A percentile compares a stretch with the other conserved stretches of the same genome.
Evolutionary conservation across 2,797 vertebrate genomes (phyloP).

Genomic region (Halcyon smyrnensis): DNA sequence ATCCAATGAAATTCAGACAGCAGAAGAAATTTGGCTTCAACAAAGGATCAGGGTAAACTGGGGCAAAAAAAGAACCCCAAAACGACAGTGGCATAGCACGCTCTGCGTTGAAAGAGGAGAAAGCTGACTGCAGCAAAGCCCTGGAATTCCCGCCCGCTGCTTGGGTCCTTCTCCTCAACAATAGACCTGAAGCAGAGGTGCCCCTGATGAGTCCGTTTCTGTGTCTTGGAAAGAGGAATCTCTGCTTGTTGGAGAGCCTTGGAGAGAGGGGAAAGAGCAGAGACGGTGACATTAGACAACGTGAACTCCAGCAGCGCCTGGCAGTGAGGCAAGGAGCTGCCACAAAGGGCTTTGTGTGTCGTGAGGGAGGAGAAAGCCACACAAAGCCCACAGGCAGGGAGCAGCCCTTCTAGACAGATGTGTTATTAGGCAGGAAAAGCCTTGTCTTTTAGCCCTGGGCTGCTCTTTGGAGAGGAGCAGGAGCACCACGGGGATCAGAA

Average conservation of each 20-base stretch:
- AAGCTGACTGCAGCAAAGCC: background rate
- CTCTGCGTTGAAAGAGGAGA: background rate
- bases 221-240: constrained; percentile 88
- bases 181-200: constrained; percentile 87
- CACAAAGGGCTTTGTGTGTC: constrained; percentile 45
- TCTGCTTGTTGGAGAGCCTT: constrained; percentile 82
- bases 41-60: background rate
- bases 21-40: constrained; percentile 17
- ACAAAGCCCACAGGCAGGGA: constrained; percentile 43
- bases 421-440: constrained; percentile 25
- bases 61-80: background rate
- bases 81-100: background rate
- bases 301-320: background rate
- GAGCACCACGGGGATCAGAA: background rate
- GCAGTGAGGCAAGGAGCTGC: constrained; percentile 35
- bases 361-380: constrained; percentile 61
- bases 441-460: constrained; percentile 42
- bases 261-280: constrained; percentile 69
- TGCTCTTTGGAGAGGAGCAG: background rate
- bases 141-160: background rate
- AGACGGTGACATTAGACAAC: background rate
- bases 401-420: background rate
- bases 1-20: constrained; percentile 1
- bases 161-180: constrained; percentile 71
- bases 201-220: constrained; percentile 91